Evolutionary conservation across 1,140 invertebrate genomes (phyloP).

Genomic region (Scaptomyza graminum): DNA sequence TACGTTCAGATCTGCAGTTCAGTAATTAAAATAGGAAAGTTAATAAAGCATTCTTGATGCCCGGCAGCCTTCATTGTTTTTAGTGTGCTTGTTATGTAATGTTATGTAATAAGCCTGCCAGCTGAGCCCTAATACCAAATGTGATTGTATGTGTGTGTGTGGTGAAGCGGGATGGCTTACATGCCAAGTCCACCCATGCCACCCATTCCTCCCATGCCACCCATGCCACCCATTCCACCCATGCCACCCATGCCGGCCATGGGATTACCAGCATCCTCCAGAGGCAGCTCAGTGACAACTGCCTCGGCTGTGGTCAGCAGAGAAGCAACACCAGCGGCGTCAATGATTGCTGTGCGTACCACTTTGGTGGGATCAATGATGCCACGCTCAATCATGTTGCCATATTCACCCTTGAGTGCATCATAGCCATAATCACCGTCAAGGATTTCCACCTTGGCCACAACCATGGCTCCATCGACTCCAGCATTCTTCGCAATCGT

Average conservation of each 20-base stretch:
- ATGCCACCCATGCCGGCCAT: slow-evolving; percentile 47
- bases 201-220: slow-evolving; percentile 54
- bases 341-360: slow-evolving; percentile 98
- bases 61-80: too few relatives aligned
- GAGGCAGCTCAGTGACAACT: slow-evolving; percentile 96
- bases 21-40: slow-evolving; percentile 8
- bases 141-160: not conserved
- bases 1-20: slow-evolving; percentile 23
- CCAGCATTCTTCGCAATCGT: slow-evolving; percentile 98
- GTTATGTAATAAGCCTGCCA: not conserved
- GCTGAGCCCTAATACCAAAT: not conserved
- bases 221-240: slow-evolving; percentile 59
- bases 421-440: slow-evolving; percentile 95
- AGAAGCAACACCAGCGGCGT: slow-evolving; percentile 98
- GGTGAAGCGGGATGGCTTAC: not conserved
- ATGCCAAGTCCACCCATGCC: slow-evolving; percentile 49
- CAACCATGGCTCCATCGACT: slow-evolving; percentile 96
- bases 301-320: slow-evolving; percentile 98
- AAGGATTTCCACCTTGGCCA: slow-evolving; percentile 94
- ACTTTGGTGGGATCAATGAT: slow-evolving; percentile 99
- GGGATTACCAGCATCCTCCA: slow-evolving; percentile 92
- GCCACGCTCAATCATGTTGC: slow-evolving; percentile 98
- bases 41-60: not conserved
- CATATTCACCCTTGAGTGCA: slow-evolving; percentile 96
- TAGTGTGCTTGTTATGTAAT: not conserved